phyloP scores from a whole-genome alignment of 2,888 invertebrate species.

The Agrilus mali region DNA sequence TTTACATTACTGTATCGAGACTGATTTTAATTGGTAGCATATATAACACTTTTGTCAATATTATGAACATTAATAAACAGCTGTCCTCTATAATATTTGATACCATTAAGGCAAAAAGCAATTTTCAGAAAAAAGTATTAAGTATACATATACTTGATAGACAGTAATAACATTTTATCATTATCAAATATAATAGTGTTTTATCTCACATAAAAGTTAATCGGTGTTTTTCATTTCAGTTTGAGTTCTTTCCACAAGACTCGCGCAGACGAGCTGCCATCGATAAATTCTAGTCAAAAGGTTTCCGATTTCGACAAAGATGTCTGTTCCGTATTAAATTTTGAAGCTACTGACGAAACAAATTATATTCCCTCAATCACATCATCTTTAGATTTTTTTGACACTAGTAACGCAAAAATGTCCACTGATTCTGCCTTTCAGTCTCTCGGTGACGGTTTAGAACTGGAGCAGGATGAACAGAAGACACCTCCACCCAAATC shows the following conservation, averaged over 20 bases:
- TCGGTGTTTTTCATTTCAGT: slow-evolving; percentile 11
- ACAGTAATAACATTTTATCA: neutral
- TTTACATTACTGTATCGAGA: too few relatives aligned
- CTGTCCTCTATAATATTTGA: too few relatives aligned
- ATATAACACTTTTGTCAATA: too few relatives aligned
- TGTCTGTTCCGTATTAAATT: slow-evolving; percentile 27
- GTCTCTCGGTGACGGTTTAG: slow-evolving; percentile 32
- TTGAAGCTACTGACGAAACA: slow-evolving; percentile 22
- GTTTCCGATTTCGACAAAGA: slow-evolving; percentile 12
- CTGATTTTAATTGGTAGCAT: too few relatives aligned
- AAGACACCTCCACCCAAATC: slow-evolving; percentile 21
- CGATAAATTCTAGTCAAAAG: slow-evolving; percentile 9
- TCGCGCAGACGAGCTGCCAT: slow-evolving; percentile 14
- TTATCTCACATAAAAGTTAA: neutral
- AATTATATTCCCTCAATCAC: slow-evolving; percentile 12
- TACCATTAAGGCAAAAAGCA: too few relatives aligned
- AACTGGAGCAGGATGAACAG: slow-evolving; percentile 29
- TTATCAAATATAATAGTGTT: neutral
- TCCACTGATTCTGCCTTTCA: slow-evolving; percentile 44
- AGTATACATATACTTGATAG: neutral
- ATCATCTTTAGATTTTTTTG: slow-evolving; percentile 25
- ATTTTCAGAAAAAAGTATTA: neutral
- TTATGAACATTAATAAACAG: too few relatives aligned
- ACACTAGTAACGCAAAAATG: slow-evolving; percentile 37
- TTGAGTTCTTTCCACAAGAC: slow-evolving; percentile 20